phyloP scores from a whole-genome alignment of 1,140 invertebrate species.

The Drosophila repletoides region DNA sequence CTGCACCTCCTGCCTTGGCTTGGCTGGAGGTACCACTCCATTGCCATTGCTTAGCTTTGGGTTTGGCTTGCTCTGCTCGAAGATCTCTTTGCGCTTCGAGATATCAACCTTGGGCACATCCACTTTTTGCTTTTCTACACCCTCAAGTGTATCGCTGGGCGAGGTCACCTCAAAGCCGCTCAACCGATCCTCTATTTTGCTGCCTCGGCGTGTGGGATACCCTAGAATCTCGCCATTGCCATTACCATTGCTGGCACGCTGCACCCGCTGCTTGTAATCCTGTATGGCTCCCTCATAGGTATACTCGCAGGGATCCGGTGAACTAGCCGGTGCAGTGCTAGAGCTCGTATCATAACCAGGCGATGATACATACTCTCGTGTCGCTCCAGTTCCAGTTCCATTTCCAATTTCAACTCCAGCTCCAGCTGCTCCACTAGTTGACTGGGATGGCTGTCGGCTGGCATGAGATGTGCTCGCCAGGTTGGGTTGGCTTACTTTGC shows the following conservation, averaged over 20 bases:
- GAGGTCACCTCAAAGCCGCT: constrained; percentile 76
- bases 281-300: constrained; percentile 94
- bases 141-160: constrained; percentile 81
- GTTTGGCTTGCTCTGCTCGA: constrained; percentile 85
- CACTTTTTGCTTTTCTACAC: constrained; percentile 83
- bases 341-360: constrained; percentile 79
- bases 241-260: constrained; percentile 82
- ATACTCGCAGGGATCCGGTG: constrained; percentile 85
- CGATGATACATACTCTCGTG: constrained; percentile 75
- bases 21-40: constrained; percentile 28
- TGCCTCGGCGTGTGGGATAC: constrained; percentile 70
- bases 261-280: constrained; percentile 89
- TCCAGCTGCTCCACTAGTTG: constrained; percentile 2
- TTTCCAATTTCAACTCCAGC: background rate
- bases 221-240: constrained; percentile 49
- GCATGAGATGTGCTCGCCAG: constrained; percentile 43
- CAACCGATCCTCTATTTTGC: constrained; percentile 78
- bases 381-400: constrained; percentile 9
- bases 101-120: constrained; percentile 91
- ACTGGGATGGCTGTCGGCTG: constrained; percentile 24
- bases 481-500: constrained; percentile 2
- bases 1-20: constrained; percentile 70
- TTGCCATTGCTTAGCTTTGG: constrained; percentile 71
- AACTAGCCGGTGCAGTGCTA: constrained; percentile 74
- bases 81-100: constrained; percentile 90